These are phyloP conservation scores for Tyria jacobaeae DNA, from an alignment of 2,888 invertebrate genomes.

Conservation along the genomic window DNA sequence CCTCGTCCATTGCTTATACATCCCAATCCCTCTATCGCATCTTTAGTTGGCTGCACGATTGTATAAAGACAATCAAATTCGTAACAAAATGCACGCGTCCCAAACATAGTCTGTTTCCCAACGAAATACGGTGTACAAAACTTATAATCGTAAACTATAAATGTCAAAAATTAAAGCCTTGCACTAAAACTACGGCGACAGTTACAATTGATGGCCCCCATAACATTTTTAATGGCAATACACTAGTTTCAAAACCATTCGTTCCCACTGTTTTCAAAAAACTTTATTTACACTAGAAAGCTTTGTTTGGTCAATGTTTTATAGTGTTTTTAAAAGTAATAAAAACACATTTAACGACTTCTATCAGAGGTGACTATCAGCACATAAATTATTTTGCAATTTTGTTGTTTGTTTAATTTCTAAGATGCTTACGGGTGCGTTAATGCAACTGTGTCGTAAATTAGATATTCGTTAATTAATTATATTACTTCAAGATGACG, in stretches of 20 bases:
- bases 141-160: conserved; percentile 54
- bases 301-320: conserved; percentile 72
- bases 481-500: conserved; percentile 26
- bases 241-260: conserved; percentile 59
- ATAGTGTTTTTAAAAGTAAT: conserved; percentile 74
- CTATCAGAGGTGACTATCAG: conserved; percentile 62
- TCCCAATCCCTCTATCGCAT: too few species aligned
- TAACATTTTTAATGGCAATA: conserved; percentile 79
- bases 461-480: conserved; percentile 38
- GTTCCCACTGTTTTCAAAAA: conserved; percentile 69
- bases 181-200: conserved; percentile 75
- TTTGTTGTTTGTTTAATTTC: conserved; percentile 52
- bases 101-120: conserved; percentile 14
- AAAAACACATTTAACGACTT: conserved; percentile 58
- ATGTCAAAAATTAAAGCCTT: conserved; percentile 76
- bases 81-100: conserved; percentile 10
- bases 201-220: conserved; percentile 74
- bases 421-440: conserved; percentile 23
- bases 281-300: conserved; percentile 72
- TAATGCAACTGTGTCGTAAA: conserved; percentile 31
- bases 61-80: conserved; percentile 19
- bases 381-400: conserved; percentile 57
- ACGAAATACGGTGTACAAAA: conserved; percentile 22
- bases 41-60: conserved; percentile 23
- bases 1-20: too few species aligned